Evolutionary conservation across 2,797 vertebrate genomes (phyloP).

Genomic region (Typhlichthys eigenmanni): DNA sequence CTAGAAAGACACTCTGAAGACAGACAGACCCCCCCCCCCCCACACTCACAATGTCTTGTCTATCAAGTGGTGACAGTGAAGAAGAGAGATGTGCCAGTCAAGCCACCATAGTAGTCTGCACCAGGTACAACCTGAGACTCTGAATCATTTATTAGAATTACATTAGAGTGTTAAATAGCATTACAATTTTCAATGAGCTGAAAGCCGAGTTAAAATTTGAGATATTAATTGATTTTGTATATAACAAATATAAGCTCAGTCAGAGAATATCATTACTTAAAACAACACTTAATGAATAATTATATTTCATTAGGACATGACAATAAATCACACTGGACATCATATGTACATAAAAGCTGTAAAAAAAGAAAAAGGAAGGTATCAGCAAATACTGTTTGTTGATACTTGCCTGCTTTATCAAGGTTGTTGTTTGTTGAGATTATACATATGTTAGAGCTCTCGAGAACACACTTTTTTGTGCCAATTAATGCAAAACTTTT

Average conservation of each 20-base stretch:
- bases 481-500: not conserved
- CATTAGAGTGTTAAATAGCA: not conserved
- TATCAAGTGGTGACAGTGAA: conserved; percentile 54
- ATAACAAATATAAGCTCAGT: not conserved
- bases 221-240: not conserved
- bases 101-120: conserved; percentile 60
- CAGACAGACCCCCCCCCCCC: conserved; percentile 39
- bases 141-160: no score
- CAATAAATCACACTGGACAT: not conserved
- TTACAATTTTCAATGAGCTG: not conserved
- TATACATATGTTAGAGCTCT: not conserved
- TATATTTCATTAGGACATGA: no score
- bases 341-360: conserved; percentile 10
- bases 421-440: conserved; percentile 12
- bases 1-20: conserved; percentile 52
- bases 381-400: conserved; percentile 13
- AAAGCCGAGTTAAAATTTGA: no score
- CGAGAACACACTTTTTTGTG: not conserved
- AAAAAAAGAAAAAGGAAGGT: not conserved
- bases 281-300: no score
- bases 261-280: not conserved
- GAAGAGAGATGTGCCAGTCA: conserved; percentile 70
- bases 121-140: conserved; percentile 24
- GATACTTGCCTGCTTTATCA: conserved; percentile 16
- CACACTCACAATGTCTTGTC: conserved; percentile 28